These are phyloP conservation scores for Brachirus orientalis DNA, from an alignment of 2,113 vertebrate genomes.

Conservation along the genomic window DNA sequence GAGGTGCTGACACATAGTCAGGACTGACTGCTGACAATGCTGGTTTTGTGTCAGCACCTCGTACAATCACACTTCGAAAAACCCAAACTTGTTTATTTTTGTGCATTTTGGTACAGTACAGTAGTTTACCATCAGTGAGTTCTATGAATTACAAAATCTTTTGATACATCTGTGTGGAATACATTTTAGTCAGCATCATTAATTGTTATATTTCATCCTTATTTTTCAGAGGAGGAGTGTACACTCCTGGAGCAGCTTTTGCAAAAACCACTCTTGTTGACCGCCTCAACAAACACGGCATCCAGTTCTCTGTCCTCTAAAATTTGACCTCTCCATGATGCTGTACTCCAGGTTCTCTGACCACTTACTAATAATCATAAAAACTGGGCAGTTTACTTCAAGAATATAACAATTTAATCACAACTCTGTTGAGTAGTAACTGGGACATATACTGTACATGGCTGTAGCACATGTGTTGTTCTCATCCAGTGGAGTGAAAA, in stretches of 20 bases:
- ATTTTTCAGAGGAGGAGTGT: conserved; percentile 90
- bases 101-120: neutral
- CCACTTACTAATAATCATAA: neutral
- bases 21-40: too few relatives aligned
- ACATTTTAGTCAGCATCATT: too few relatives aligned
- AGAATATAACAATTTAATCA: too few relatives aligned
- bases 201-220: neutral
- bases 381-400: too few relatives aligned
- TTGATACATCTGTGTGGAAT: too few relatives aligned
- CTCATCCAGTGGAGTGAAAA: conserved; percentile 16
- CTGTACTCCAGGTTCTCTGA: conserved; percentile 28
- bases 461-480: conserved; percentile 2
- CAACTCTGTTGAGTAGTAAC: too few relatives aligned
- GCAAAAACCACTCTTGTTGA: conserved; percentile 90
- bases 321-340: conserved; percentile 4
- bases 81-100: neutral
- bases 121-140: neutral
- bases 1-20: too few relatives aligned
- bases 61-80: too few relatives aligned
- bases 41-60: too few relatives aligned
- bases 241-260: conserved; percentile 92
- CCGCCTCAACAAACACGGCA: conserved; percentile 88
- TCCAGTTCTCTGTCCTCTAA: conserved; percentile 90
- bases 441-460: neutral
- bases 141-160: too few relatives aligned